phyloP scores from a whole-genome alignment of 2,888 invertebrate species.

The Diogma glabrata region DNA sequence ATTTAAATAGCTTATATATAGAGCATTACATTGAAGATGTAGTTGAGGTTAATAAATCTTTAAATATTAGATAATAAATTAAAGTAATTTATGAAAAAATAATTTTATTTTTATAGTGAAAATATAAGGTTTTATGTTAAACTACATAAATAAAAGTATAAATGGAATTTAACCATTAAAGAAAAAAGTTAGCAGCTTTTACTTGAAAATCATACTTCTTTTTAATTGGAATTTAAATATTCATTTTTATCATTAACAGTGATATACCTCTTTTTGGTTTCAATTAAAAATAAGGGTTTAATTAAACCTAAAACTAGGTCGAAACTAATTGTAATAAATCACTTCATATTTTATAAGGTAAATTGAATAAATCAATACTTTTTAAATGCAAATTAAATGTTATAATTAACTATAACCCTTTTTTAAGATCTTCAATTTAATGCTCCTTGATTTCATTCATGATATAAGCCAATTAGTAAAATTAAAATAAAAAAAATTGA shows the following conservation, averaged over 20 bases:
- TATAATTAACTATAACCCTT: too few relatives aligned
- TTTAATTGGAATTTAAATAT: background rate
- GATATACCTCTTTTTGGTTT: conserved; percentile 37
- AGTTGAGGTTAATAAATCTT: conserved; percentile 24
- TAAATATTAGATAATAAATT: conserved; percentile 23
- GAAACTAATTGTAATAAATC: background rate
- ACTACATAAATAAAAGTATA: background rate
- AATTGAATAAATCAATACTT: background rate
- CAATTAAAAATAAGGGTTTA: conserved; percentile 41
- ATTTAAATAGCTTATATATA: conserved; percentile 36
- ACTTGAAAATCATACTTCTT: conserved; percentile 23
- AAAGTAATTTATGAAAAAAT: conserved; percentile 29
- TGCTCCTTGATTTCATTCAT: too few relatives aligned
- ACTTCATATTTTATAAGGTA: background rate
- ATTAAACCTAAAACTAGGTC: background rate
- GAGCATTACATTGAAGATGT: conserved; percentile 40
- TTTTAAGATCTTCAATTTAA: too few relatives aligned
- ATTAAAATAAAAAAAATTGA: too few relatives aligned
- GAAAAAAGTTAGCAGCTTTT: conserved; percentile 54
- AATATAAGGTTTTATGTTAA: background rate
- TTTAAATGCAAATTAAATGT: background rate
- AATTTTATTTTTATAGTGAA: conserved; percentile 34
- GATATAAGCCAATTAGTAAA: too few relatives aligned
- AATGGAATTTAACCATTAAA: conserved; percentile 28
- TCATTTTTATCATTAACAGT: conserved; percentile 1